Base-by-base conservation (phyloP, 1,140 invertebrate species). In the Lucilia sericata region DNA sequence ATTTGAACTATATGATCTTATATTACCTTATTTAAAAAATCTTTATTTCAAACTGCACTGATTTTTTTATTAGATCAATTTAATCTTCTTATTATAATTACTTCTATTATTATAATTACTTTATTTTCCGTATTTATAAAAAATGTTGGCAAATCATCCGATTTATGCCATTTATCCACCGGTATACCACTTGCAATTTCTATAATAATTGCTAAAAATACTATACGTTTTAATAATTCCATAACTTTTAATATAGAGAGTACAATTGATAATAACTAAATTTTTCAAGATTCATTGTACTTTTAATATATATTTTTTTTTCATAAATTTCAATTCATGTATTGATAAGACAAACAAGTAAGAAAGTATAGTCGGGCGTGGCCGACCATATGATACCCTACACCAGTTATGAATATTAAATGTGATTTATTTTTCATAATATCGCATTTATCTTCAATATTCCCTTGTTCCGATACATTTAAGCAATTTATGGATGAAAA, bases 101-200 rank as follows among this genome's bases (percentile, higher is more conserved):
- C 14, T n/a, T 60, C 14, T 60, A 60, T 17, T 60, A 14, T 13
- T 76, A 42, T 10, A 42, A 42, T 42, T 78, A 80, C 76, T 21
- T 80, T 80, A 19, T 80, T 47, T 80, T 80, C 76, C 0, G 76
- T 80, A 13, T 80, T 21, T 21, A 80, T 80, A 21, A 80, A 80
- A 80, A 80, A 49, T 49, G 0, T 25, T 10, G 42, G 42, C 10
- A 80, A 49, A 80, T 80, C 47, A 5, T 49, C 76, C 9, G 47
- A 7, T 13, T 80, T 30, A 0, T 80, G 42, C 42, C 47, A 80
- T 49, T 80, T 80, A 49, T 80, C 76, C 42, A 25, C 65, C 47
- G 76, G 21, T 47, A 21, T 25, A 80, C 13, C 1, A 12, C n/a
- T 14, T 19, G 42, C 21, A 21, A 80, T 49, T n/a, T 51, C 10